phyloP scores from a whole-genome alignment of 2,888 invertebrate species.

The Julus scanicus region DNA sequence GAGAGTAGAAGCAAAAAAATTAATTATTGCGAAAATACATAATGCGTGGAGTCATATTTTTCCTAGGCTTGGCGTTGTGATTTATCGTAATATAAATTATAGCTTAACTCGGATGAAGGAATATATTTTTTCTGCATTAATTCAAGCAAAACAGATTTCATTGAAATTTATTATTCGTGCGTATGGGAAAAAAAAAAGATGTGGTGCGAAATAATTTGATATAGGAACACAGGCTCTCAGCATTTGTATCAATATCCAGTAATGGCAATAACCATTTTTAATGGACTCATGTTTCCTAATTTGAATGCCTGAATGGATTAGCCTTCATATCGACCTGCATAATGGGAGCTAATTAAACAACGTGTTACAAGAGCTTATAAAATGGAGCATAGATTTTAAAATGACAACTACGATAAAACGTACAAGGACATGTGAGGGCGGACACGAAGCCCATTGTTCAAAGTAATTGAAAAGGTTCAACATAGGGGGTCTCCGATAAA shows the following conservation, averaged over 20 bases:
- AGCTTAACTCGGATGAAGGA: conserved; percentile 35
- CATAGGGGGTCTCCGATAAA: no score
- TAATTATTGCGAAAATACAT: conserved; percentile 28
- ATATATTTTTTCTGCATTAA: conserved; percentile 23
- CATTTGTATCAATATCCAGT: neutral
- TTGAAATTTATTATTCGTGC: neutral
- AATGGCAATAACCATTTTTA: conserved; percentile 9
- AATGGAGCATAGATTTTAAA: no score
- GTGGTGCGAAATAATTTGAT: neutral
- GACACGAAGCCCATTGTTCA: no score
- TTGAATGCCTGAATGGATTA: conserved; percentile 10
- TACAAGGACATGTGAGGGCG: no score
- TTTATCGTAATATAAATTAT: no score
- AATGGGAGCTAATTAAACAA: neutral
- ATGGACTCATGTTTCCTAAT: conserved; percentile 22
- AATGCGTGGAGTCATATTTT: no score
- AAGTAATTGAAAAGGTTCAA: no score
- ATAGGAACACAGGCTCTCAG: no score
- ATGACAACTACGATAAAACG: no score
- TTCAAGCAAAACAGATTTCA: conserved; percentile 32
- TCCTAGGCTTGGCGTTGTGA: neutral
- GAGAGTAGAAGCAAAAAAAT: neutral
- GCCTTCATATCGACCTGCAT: neutral
- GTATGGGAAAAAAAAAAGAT: neutral
- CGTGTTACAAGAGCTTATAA: no score